These are phyloP conservation scores for Ornithoptera priamus DNA, from an alignment of 2,888 invertebrate genomes.

Conservation along the genomic window DNA sequence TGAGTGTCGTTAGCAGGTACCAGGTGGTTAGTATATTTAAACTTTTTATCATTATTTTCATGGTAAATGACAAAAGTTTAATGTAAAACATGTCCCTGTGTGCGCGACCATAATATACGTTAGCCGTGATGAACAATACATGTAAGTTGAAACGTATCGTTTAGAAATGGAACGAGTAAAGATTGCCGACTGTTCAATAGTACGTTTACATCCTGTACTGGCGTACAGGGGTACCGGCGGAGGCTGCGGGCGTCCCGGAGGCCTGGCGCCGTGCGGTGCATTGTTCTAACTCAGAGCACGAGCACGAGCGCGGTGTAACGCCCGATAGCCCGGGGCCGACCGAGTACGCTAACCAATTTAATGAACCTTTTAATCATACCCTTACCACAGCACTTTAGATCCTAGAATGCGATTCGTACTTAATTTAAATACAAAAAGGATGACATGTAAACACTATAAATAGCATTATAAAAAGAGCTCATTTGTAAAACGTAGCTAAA, in stretches of 20 bases:
- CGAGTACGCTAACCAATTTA: conserved; percentile 19
- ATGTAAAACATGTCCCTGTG: too few relatives aligned
- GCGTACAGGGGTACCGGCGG: conserved; percentile 3
- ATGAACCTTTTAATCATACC: conserved; percentile 24
- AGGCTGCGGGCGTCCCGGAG: conserved; percentile 35
- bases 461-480: conserved; percentile 4
- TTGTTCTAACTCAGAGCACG: conserved; percentile 33
- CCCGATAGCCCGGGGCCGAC: conserved; percentile 33
- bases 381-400: conserved; percentile 8
- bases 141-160: neutral
- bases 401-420: conserved; percentile 5
- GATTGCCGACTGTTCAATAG: neutral
- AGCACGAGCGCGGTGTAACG: conserved; percentile 30
- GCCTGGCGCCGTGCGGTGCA: conserved; percentile 40
- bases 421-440: conserved; percentile 1
- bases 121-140: too few relatives aligned
- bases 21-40: too few relatives aligned
- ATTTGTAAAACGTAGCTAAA: conserved; percentile 19
- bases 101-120: too few relatives aligned
- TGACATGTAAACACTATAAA: conserved; percentile 13
- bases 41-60: too few relatives aligned
- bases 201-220: conserved; percentile 11
- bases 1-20: too few relatives aligned
- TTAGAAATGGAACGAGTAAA: neutral
- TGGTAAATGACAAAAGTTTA: too few relatives aligned